Evolutionary conservation across 2,888 invertebrate species (phyloP), one percentile per base, ranked within the genome.

Genomic region (Limenitis camilla): DNA sequence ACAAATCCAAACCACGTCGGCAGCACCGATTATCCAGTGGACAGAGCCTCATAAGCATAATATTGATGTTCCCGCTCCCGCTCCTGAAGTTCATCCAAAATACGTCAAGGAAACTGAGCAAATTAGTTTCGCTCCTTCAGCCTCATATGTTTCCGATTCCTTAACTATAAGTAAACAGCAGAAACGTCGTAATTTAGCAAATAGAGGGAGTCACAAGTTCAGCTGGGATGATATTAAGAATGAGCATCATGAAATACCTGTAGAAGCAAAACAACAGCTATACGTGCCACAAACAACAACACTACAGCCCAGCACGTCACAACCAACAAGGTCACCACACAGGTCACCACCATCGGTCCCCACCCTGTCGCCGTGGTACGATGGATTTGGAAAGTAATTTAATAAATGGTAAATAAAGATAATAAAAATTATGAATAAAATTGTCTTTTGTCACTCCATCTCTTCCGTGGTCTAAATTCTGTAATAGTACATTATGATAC

Each of bases 341-440:
- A 53, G 41, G 33, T 19, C 29, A 1, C 68, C 68, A 0, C 67
- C 70, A 2, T 59, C 76, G 10, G 59, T 71, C 6, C 77, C 77
- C 5, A 76, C 74, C 6, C 55, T 80, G 10, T 65, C 76, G 2
- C 71, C 76, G 0, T 79, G 78, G 75, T 60, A 63, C 8, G 76
- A 75, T 49, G 68, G 68, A 41, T 78, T 71, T 50, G 69, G 72
- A 48, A 75, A 76, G 65, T 72, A 60, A 64, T 32, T 29, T 36
- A 47, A 38, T 46, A 44, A 36, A 27, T 32, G 7, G 36, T 30
- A n/a, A 44, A 30, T 44, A 7, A 19, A 19, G 19, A 28, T 45
- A 42, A 1, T 33, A 0, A 29, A 30, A 31, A 30, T 43, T 42
- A 32, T n/a, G 29, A 8, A 9, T 11, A 8, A 4, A 6, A 7